Evolutionary conservation across 1,140 invertebrate species (phyloP).

Genomic region (Bacillus rossius): DNA sequence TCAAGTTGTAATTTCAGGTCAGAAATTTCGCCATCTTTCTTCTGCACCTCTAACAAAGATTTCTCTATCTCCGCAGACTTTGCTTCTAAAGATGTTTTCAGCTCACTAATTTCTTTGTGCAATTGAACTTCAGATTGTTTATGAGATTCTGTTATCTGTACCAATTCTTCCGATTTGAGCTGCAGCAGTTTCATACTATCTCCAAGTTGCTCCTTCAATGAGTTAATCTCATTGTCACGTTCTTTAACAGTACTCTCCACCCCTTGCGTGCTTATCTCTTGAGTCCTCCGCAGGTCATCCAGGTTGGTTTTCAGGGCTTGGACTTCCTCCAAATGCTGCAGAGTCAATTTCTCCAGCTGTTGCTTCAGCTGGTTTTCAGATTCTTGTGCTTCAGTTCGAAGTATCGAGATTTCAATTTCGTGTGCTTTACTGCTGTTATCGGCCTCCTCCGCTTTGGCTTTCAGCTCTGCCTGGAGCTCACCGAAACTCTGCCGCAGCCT

Average conservation of each 20-base stretch:
- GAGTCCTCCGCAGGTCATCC: conserved; percentile 36
- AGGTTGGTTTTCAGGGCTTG: conserved; percentile 31
- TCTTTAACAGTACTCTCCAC: conserved; percentile 29
- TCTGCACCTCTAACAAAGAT: conserved; percentile 32
- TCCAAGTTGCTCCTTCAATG: conserved; percentile 37
- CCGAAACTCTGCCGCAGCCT: conserved; percentile 1
- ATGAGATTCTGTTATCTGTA: conserved; percentile 23
- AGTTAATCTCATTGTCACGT: conserved; percentile 34
- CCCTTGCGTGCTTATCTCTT: conserved; percentile 30
- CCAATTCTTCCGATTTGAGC: conserved; percentile 33
- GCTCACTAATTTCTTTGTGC: conserved; percentile 16
- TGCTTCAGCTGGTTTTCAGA: conserved; percentile 40
- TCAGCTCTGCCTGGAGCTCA: conserved; percentile 6
- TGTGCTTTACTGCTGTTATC: conserved; percentile 28
- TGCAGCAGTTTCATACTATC: conserved; percentile 32
- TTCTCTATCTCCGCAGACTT: conserved; percentile 38
- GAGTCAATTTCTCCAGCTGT: conserved; percentile 36
- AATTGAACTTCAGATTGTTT: conserved; percentile 31
- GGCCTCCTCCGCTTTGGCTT: conserved; percentile 33
- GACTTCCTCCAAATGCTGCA: conserved; percentile 25
- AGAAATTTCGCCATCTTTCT: conserved; percentile 18
- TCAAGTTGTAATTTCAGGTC: conserved; percentile 17
- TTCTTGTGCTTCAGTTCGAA: conserved; percentile 45
- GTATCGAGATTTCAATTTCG: conserved; percentile 42
- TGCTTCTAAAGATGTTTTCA: conserved; percentile 34